phyloP scores from a whole-genome alignment of 2,888 invertebrate genomes.

The Axea sp. region DNA sequence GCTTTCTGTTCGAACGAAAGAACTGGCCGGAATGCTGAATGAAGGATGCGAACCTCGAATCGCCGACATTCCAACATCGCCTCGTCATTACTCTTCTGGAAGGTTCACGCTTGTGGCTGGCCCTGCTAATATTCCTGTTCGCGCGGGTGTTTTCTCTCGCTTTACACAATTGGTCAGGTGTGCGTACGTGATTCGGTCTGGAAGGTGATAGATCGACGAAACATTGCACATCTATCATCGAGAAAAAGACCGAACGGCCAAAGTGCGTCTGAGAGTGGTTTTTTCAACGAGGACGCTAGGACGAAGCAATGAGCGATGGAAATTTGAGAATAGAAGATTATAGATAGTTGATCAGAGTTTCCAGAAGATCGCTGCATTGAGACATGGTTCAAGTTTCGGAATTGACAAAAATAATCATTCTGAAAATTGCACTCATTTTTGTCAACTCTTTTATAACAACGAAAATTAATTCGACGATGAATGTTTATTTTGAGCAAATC shows the following conservation, averaged over 20 bases:
- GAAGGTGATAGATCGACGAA: slow-evolving; percentile 60
- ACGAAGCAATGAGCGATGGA: too few species aligned
- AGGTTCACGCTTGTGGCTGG: slow-evolving; percentile 55
- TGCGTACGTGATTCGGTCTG: slow-evolving; percentile 28
- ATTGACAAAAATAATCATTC: too few species aligned
- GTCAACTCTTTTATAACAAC: too few species aligned
- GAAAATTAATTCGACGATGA: too few species aligned
- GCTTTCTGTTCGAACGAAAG: slow-evolving; percentile 10
- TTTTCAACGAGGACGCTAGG: not conserved
- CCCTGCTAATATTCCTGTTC: slow-evolving; percentile 58
- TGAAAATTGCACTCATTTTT: too few species aligned
- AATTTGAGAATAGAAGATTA: too few species aligned
- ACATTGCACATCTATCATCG: slow-evolving; percentile 60
- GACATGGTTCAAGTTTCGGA: too few species aligned
- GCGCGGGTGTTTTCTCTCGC: slow-evolving; percentile 59
- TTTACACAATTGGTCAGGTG: slow-evolving; percentile 51
- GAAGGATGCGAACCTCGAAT: slow-evolving; percentile 63
- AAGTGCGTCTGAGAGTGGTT: slow-evolving; percentile 2
- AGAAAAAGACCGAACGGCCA: slow-evolving; percentile 28
- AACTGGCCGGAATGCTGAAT: slow-evolving; percentile 56
- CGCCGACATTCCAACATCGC: slow-evolving; percentile 66
- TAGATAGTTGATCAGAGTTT: too few species aligned
- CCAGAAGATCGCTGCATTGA: too few species aligned
- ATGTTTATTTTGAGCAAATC: too few species aligned
- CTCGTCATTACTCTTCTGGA: slow-evolving; percentile 63